phyloP scores from a whole-genome alignment of 1,140 invertebrate genomes.

The Paraescarpia echinospica region DNA sequence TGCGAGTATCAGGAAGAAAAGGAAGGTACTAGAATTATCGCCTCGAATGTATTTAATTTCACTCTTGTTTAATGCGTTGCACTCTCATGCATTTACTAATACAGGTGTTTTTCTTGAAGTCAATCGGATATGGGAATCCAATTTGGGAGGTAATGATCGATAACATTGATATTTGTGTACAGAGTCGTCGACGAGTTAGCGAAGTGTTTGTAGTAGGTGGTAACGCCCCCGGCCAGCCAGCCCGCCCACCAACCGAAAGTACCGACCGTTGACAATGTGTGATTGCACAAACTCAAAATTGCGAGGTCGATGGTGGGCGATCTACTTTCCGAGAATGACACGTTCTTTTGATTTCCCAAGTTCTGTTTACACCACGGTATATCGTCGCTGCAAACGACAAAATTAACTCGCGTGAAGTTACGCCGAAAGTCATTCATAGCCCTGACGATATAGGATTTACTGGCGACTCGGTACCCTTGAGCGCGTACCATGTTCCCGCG shows the following conservation, averaged over 20 bases:
- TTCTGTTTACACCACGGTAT: not conserved
- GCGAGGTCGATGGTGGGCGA: not conserved
- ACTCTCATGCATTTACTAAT: too few species aligned
- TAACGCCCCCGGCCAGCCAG: not conserved
- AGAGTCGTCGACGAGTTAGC: too few species aligned
- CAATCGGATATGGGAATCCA: too few species aligned
- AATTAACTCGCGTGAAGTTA: not conserved
- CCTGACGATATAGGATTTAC: not conserved
- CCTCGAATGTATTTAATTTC: too few species aligned
- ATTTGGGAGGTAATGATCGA: too few species aligned
- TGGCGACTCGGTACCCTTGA: not conserved
- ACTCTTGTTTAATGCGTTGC: too few species aligned
- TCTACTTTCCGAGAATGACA: not conserved
- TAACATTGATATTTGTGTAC: too few species aligned
- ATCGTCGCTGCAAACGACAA: conserved; percentile 16
- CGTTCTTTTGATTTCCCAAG: not conserved
- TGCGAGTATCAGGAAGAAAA: too few species aligned
- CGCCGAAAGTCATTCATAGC: conserved; percentile 12
- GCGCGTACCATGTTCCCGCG: not conserved
- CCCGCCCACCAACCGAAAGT: not conserved
- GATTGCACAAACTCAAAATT: conserved; percentile 3
- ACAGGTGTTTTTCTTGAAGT: too few species aligned
- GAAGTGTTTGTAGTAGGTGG: not conserved
- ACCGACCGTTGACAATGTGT: not conserved
- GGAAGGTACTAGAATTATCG: too few species aligned